Percentiles rank a stretch among this genome's conserved stretches.
Evolutionary conservation across 1,140 invertebrate genomes (phyloP).

Genomic region (Euura saliciscinereae): DNA sequence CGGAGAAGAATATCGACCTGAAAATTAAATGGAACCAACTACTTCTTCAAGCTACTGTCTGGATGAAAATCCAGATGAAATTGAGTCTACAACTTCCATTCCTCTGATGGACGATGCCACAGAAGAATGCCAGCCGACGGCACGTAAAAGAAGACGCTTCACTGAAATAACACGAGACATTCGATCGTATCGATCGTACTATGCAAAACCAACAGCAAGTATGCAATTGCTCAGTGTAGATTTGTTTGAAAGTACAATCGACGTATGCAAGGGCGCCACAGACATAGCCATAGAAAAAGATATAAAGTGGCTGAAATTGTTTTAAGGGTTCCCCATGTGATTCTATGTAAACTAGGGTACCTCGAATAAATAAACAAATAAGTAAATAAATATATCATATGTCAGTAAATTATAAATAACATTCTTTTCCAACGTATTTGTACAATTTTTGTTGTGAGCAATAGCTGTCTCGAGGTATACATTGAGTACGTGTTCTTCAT

Average conservation of each 20-base stretch:
- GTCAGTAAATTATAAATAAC: too few species aligned
- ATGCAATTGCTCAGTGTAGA: slow-evolving; percentile 20
- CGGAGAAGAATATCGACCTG: too few species aligned
- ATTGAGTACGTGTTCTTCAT: too few species aligned
- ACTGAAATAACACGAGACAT: slow-evolving; percentile 31
- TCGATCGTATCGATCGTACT: slow-evolving; percentile 24
- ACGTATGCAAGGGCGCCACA: slow-evolving; percentile 24
- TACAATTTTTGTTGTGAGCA: too few species aligned
- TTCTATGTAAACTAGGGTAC: too few species aligned
- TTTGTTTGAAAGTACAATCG: slow-evolving; percentile 21
- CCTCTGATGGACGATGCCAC: slow-evolving; percentile 11
- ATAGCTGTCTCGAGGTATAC: too few species aligned
- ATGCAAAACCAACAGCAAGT: slow-evolving; percentile 24
- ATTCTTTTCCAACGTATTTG: too few species aligned
- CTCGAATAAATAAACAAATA: too few species aligned
- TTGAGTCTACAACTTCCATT: slow-evolving; percentile 17
- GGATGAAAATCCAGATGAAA: too few species aligned
- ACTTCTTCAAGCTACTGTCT: too few species aligned
- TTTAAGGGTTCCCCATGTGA: slow-evolving; percentile 3
- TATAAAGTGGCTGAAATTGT: slow-evolving; percentile 41
- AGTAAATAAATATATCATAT: too few species aligned
- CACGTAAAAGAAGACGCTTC: slow-evolving; percentile 30
- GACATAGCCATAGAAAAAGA: slow-evolving; percentile 39
- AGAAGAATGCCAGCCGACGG: slow-evolving; percentile 8
- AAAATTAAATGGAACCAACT: too few species aligned